Evolutionary conservation across 2,888 invertebrate genomes (phyloP).

Genomic region (Stenurella melanura): DNA sequence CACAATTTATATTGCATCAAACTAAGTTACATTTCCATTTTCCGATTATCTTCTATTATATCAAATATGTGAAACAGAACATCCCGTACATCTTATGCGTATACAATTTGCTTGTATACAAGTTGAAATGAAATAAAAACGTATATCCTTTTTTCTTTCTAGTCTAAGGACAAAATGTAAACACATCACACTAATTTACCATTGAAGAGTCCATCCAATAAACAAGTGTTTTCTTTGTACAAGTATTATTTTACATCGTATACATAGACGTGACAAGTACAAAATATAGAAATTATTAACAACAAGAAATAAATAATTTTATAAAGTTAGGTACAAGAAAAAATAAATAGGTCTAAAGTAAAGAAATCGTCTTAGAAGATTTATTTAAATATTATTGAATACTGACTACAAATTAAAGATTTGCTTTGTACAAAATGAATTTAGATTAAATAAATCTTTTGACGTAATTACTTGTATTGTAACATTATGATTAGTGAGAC

Average conservation of each 20-base stretch:
- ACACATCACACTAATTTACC: constrained; percentile 63
- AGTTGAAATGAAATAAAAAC: constrained; percentile 42
- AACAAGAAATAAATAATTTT: constrained; percentile 42
- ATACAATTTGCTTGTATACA: constrained; percentile 50
- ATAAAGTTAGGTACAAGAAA: constrained; percentile 15
- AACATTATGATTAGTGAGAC: not conserved
- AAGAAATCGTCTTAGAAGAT: not conserved
- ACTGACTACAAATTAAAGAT: not conserved
- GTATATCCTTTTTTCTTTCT: constrained; percentile 30
- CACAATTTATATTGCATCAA: too few species aligned
- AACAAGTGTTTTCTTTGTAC: constrained; percentile 66
- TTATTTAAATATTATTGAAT: not conserved
- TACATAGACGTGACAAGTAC: constrained; percentile 58
- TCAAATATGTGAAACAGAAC: not conserved
- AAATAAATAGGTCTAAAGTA: not conserved
- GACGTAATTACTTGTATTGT: constrained; percentile 14
- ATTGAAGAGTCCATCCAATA: constrained; percentile 60
- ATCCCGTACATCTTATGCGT: constrained; percentile 35
- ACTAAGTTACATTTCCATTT: too few species aligned
- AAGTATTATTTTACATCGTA: constrained; percentile 70
- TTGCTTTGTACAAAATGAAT: not conserved
- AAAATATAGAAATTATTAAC: constrained; percentile 41
- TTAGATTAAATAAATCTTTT: constrained; percentile 3
- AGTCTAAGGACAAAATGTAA: constrained; percentile 46
- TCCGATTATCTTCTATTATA: not conserved